Evolutionary conservation across 2,113 vertebrate genomes (phyloP).

Genomic region (Gopherus evgoodei): DNA sequence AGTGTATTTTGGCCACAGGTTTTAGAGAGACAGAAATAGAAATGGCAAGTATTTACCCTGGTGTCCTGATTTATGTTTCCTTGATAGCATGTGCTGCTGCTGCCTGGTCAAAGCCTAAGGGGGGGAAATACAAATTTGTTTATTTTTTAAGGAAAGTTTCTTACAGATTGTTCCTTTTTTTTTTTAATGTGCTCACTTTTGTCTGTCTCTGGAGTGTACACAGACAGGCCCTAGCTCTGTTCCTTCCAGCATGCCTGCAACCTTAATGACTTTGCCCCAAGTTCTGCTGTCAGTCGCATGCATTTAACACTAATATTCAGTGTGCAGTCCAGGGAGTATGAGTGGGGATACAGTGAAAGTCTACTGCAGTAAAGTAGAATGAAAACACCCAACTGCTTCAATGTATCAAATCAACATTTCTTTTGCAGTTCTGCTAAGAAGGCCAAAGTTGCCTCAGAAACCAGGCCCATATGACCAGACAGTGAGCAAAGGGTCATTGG

Average conservation of each 20-base stretch:
- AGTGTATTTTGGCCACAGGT: background rate
- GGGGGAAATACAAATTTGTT: background rate
- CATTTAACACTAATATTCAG: background rate
- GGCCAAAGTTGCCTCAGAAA: background rate
- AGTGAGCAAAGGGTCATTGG: background rate
- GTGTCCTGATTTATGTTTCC: constrained; percentile 11
- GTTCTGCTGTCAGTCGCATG: too few species aligned
- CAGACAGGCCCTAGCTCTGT: background rate
- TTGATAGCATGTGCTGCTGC: background rate
- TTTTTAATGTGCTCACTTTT: background rate
- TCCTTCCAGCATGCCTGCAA: background rate
- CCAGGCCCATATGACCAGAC: background rate
- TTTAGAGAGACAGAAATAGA: background rate
- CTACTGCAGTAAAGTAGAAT: background rate
- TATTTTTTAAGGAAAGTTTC: background rate
- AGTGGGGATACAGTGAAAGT: background rate
- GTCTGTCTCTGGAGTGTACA: background rate
- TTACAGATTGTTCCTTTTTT: background rate
- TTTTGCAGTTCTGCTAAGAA: background rate
- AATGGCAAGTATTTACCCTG: constrained; percentile 56
- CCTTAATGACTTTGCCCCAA: background rate
- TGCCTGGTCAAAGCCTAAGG: constrained; percentile 7
- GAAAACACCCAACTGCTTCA: background rate
- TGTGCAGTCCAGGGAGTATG: background rate
- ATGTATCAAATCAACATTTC: background rate